phyloP scores from a whole-genome alignment of 2,888 invertebrate genomes.

The Dolichopus griseipennis region DNA sequence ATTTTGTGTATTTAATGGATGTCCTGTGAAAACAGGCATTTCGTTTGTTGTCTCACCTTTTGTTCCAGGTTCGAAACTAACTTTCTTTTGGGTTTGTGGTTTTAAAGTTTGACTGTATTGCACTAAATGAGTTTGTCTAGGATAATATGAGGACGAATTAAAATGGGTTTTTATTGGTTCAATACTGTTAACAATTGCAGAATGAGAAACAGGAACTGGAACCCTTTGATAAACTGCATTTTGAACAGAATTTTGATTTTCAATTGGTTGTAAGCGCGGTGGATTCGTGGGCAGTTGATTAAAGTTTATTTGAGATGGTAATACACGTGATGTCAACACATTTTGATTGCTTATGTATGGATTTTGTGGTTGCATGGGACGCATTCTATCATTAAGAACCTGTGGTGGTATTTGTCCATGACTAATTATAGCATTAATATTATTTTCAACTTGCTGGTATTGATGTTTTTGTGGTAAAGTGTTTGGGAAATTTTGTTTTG shows the following conservation, averaged over 20 bases:
- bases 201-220: constrained; percentile 49
- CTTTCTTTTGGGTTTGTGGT: constrained; percentile 48
- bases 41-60: constrained; percentile 53
- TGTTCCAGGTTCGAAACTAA: constrained; percentile 64
- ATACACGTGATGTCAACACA: constrained; percentile 32
- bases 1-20: constrained; percentile 10
- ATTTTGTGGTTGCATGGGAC: constrained; percentile 24
- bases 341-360: constrained; percentile 29
- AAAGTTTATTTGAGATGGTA: constrained; percentile 27
- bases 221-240: constrained; percentile 52
- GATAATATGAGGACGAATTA: constrained; percentile 25
- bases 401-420: neutral
- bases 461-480: constrained; percentile 32
- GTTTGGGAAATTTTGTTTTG: constrained; percentile 26
- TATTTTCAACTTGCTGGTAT: constrained; percentile 24
- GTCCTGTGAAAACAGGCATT: neutral
- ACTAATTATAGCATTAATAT: constrained; percentile 15
- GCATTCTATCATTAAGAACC: neutral
- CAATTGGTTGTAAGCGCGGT: neutral
- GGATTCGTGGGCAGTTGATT: constrained; percentile 20
- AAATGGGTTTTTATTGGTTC: constrained; percentile 49
- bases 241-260: neutral
- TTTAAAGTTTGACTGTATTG: constrained; percentile 21
- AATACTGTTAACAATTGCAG: constrained; percentile 38
- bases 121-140: constrained; percentile 19